Evolutionary conservation across 2,888 invertebrate species (phyloP).

Genomic region (Thecocarcelia acutangulata): DNA sequence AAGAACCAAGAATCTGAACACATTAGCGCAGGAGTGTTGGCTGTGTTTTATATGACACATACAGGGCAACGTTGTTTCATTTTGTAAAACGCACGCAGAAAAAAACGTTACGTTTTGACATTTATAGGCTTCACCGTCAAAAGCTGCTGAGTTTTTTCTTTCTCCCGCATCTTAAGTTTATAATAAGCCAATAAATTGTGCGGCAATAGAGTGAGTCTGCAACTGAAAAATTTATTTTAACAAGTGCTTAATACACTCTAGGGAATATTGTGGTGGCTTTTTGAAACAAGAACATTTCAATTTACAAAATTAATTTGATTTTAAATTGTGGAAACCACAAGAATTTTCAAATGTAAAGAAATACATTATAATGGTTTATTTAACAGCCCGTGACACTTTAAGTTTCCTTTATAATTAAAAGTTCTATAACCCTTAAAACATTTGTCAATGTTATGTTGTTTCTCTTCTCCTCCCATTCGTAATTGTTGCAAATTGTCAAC

Average conservation of each 20-base stretch:
- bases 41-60: conserved; percentile 14
- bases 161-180: conserved; percentile 26
- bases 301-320: conserved; percentile 66
- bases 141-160: conserved; percentile 9
- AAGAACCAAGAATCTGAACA: conserved; percentile 18
- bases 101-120: conserved; percentile 60
- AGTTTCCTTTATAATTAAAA: not conserved
- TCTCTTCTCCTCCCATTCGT: not conserved
- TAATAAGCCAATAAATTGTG: conserved; percentile 67
- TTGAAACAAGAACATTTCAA: conserved; percentile 53
- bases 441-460: conserved; percentile 9
- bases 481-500: conserved; percentile 57
- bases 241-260: conserved; percentile 6
- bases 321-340: conserved; percentile 51
- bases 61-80: conserved; percentile 59
- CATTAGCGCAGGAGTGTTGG: conserved; percentile 11
- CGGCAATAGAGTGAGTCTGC: conserved; percentile 36
- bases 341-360: conserved; percentile 19
- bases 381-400: not conserved
- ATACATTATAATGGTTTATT: conserved; percentile 1
- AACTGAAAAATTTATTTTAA: conserved; percentile 1
- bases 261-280: not conserved
- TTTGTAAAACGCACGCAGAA: conserved; percentile 12
- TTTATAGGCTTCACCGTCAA: conserved; percentile 63
- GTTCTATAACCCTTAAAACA: conserved; percentile 12